Percentiles rank a stretch among this genome's conserved stretches.
Conservation (phyloP, 1,140 invertebrate genomes). For the Andrena cerasifolii region DNA sequence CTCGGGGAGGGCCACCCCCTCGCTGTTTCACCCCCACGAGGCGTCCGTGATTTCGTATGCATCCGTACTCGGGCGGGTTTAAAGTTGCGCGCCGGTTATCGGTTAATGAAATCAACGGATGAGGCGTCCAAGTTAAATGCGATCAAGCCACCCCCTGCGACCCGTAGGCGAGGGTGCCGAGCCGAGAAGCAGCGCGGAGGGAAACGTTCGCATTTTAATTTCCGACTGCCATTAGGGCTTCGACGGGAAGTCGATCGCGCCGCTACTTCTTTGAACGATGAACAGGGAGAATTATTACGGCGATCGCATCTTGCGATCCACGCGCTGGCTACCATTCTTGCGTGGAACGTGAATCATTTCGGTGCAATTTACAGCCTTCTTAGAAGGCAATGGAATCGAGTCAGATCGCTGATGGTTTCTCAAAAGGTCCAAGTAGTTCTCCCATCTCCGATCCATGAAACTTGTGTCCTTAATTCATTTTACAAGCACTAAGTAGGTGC, state of each 20-base stretch:
- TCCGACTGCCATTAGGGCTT: slow-evolving; percentile 71
- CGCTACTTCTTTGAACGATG: slow-evolving; percentile 28
- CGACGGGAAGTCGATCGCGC: slow-evolving; percentile 46
- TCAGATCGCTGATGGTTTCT: too few species aligned
- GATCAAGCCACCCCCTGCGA: slow-evolving; percentile 53
- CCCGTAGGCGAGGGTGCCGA: slow-evolving; percentile 5
- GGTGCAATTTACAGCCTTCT: too few species aligned
- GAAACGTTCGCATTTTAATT: slow-evolving; percentile 70
- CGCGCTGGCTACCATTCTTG: neutral
- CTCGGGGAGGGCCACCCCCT: slow-evolving; percentile 15
- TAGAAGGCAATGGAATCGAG: too few species aligned
- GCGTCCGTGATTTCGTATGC: slow-evolving; percentile 55
- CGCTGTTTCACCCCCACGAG: neutral
- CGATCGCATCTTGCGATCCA: neutral
- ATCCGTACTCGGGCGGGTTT: slow-evolving; percentile 34
- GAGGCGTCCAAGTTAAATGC: slow-evolving; percentile 64
- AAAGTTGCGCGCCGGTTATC: slow-evolving; percentile 66
- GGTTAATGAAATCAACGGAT: slow-evolving; percentile 77
- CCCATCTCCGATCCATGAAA: too few species aligned
- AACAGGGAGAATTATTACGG: slow-evolving; percentile 24
- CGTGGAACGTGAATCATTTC: neutral
- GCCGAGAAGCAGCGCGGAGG: slow-evolving; percentile 35
- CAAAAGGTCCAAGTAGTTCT: too few species aligned
- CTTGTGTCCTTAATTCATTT: too few species aligned
- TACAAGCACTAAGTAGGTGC: too few species aligned